Evolutionary conservation across 1,140 invertebrate species (phyloP), one percentile per base, ranked within the genome.

Genomic region (Ylistrum balloti): DNA sequence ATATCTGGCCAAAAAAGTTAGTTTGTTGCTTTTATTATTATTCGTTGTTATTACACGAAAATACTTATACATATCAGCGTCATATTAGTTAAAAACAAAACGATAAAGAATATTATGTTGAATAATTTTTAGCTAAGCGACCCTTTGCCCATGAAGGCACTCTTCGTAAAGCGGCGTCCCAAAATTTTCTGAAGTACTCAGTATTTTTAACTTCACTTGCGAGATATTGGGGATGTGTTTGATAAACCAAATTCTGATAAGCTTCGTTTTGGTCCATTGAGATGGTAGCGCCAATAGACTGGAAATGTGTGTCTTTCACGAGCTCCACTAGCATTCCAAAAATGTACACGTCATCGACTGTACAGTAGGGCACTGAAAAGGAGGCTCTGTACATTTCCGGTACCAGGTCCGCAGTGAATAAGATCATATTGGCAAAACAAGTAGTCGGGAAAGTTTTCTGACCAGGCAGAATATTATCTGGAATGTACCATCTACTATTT

Each of bases 291-390:
- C 56, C 56, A 17, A 74, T 74, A 5, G 56, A 74, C 17, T 38
- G 34, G 33, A 35, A 74, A 9, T 74, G 22, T 7, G n/a, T n/a
- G 28, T n/a, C n/a, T 28, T 74, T 74, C 22, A 28, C 56, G 56
- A 28, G 56, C 17, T 74, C 56, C n/a, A 74, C n/a, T 28, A 74
- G 17, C 56, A 74, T 74, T 94, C 96, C 96, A 34, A 95, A 96
- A 15, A 96, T 92, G 89, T 96, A 96, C 0, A 95, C 95, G 89
- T 96, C 96, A 90, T 96, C 96, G 48, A 96, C 93, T 33, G 94
- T 94, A 45, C 96, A 94, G 41, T 93, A 94, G 0, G 94, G 93
- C 13, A 91, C 90, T 9, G 56, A 38, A 89, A 93, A 93, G 7
- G 95, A 95, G 32, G 91, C 92, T 32, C 90, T 89, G 87, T 95